Conservation (phyloP, 2,888 invertebrate genomes). For the Caradrina kadenii region DNA sequence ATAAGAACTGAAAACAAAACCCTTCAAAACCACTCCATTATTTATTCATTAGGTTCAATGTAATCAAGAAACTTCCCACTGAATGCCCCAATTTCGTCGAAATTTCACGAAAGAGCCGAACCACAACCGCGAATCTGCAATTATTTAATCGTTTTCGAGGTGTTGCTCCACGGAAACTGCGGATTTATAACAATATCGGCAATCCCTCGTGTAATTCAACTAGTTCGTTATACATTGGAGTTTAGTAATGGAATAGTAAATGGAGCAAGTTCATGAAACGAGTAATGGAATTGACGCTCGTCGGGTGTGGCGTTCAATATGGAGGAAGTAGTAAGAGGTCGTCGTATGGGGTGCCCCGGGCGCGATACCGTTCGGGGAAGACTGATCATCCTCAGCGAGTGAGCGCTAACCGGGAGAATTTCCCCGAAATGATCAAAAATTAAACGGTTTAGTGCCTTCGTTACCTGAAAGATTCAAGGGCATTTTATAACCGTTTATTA, state of each 20-base stretch:
- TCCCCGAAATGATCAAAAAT: conserved; percentile 59
- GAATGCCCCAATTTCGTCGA: conserved; percentile 82
- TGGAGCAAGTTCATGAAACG: conserved; percentile 39
- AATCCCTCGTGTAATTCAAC: conserved; percentile 52
- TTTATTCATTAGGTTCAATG: conserved; percentile 81
- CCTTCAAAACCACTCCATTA: conserved; percentile 74
- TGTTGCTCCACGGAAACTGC: conserved; percentile 83
- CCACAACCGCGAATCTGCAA: conserved; percentile 83
- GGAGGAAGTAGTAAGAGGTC: conserved; percentile 70
- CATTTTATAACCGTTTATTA: conserved; percentile 15
- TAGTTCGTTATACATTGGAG: conserved; percentile 59
- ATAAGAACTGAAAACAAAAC: conserved; percentile 67
- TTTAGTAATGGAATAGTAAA: conserved; percentile 41
- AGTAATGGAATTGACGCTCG: conserved; percentile 66
- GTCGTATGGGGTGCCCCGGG: conserved; percentile 85
- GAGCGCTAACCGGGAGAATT: conserved; percentile 69
- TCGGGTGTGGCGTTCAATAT: conserved; percentile 57
- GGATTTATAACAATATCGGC: conserved; percentile 73
- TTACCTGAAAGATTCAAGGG: conserved; percentile 2
- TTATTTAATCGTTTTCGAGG: conserved; percentile 87
- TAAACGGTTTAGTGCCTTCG: not conserved
- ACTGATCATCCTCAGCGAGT: conserved; percentile 82
- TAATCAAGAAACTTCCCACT: conserved; percentile 82
- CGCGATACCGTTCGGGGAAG: conserved; percentile 83
- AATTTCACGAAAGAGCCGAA: conserved; percentile 81